These are phyloP conservation scores for Thalassoma bifasciatum DNA, from an alignment of 2,113 vertebrate species.

Conservation along the genomic window DNA sequence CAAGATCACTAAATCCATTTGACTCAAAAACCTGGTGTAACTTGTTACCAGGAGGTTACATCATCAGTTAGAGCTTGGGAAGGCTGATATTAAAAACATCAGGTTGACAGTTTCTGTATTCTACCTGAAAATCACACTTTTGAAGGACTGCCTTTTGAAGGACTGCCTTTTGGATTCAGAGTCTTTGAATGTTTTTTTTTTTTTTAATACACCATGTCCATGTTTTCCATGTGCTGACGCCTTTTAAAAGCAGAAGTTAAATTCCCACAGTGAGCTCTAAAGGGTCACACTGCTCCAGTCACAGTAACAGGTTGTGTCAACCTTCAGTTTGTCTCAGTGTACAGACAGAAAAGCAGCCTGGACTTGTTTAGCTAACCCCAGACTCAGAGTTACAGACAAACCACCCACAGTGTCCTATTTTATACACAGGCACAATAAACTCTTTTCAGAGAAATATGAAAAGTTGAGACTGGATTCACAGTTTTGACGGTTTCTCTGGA, in stretches of 20 bases:
- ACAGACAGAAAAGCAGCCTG: fast-evolving
- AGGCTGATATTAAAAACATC: not conserved
- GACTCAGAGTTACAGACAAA: not conserved
- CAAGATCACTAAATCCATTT: too few species aligned
- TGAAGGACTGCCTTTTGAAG: not conserved
- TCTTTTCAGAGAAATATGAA: constrained; percentile 13
- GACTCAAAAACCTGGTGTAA: too few species aligned
- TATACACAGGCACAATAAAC: not conserved
- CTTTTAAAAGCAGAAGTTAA: not conserved
- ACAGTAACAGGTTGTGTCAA: not conserved
- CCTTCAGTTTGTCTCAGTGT: not conserved
- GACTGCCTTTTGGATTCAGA: not conserved
- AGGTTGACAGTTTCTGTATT: not conserved
- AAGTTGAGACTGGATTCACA: constrained; percentile 10
- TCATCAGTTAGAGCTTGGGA: not conserved
- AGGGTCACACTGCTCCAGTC: not conserved
- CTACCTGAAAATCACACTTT: too few species aligned
- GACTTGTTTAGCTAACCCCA: not conserved
- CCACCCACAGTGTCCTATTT: constrained; percentile 13
- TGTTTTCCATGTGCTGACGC: not conserved
- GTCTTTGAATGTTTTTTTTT: constrained; percentile 5
- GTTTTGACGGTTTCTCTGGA: not conserved
- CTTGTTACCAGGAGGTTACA: too few species aligned
- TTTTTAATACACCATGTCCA: too few species aligned
- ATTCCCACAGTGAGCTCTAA: too few species aligned